Base-by-base conservation (phyloP, 2,888 invertebrate species). In the Asteroscopus sphinx region DNA sequence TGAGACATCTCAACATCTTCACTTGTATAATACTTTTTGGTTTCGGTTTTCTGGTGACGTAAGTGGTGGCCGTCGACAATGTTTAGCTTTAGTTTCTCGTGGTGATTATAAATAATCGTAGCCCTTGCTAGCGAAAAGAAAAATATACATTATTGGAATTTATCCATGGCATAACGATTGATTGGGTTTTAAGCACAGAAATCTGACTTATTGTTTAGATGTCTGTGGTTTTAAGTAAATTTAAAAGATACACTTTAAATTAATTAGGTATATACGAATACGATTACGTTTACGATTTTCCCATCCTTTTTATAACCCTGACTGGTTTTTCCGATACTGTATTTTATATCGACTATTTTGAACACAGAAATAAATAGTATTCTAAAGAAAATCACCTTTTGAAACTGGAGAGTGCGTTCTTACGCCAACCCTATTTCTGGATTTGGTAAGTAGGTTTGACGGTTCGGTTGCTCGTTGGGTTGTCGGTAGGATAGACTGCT, bases 1-100 rank as follows among this genome's bases (percentile, higher is more conserved):
- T 82, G 77, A 8, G 54, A 35, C 16, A 67, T 44, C 1, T 69
- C 53, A 3, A 36, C 17, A 32, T 49, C 33, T 17, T 42, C 44
- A 46, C 6, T 48, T 12, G 7, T 16, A 4, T 11, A 0, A 2
- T n/a, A n/a, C n/a, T 41, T 53, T 49, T 42, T 17, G 6, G 33
- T 49, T 21, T 26, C 26, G 15, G 6, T 41, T 28, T 6, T 21
- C 7, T 3, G 30, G 2, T 39, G 53, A 32, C 48, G 55, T 26
- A 51, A 44, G 3, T 30, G 26, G 13, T 7, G 33, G 2, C 8
- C 8, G n/a, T 25, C 15, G 11, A 4, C 25, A 5, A 26, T 35
- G 6, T 7, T 9, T 8, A 46, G 12, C 37, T 35, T 47, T 21
- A 16, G 32, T 21, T 61, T 46, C 36, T 42, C 4, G 2, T 35